Evolutionary conservation across 2,113 vertebrate species (phyloP).

Genomic region (Colinus virginianus): DNA sequence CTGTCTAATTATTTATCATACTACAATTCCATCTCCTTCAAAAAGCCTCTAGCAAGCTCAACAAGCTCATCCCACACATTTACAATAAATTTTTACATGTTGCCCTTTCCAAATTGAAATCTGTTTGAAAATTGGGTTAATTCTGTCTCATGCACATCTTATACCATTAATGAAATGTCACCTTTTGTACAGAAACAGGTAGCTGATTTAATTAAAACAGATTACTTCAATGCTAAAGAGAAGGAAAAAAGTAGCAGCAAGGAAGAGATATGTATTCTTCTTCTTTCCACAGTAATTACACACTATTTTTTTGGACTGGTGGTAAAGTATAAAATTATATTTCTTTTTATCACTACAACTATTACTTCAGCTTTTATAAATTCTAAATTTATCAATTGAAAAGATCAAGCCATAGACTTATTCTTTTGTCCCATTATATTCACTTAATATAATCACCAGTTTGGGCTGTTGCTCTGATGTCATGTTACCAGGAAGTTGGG

Average conservation of each 20-base stretch:
- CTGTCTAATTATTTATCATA: constrained; percentile 27
- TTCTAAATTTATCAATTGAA: constrained; percentile 77
- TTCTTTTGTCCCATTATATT: constrained; percentile 63
- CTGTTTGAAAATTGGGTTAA: constrained; percentile 56
- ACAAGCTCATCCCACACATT: constrained; percentile 30
- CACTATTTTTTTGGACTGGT: background rate
- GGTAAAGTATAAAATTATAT: constrained; percentile 42
- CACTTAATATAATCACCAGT: constrained; percentile 67
- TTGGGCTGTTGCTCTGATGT: constrained; percentile 57
- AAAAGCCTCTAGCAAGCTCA: background rate
- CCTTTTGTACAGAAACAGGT: constrained; percentile 48
- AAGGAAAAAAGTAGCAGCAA: constrained; percentile 12
- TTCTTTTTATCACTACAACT: constrained; percentile 62
- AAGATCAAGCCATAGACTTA: constrained; percentile 57
- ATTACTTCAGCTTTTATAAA: constrained; percentile 64
- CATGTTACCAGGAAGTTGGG: constrained; percentile 66
- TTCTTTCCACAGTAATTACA: constrained; percentile 44
- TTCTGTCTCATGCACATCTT: constrained; percentile 58
- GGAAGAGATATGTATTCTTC: constrained; percentile 58
- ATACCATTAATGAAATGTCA: constrained; percentile 65
- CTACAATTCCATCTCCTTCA: constrained; percentile 25
- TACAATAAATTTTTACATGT: constrained; percentile 30
- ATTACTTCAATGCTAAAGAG: constrained; percentile 41
- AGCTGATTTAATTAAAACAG: constrained; percentile 52
- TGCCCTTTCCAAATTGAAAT: constrained; percentile 62